These are phyloP conservation scores for Boleophthalmus pectinirostris DNA, from an alignment of 2,113 vertebrate genomes.

Conservation along the genomic window DNA sequence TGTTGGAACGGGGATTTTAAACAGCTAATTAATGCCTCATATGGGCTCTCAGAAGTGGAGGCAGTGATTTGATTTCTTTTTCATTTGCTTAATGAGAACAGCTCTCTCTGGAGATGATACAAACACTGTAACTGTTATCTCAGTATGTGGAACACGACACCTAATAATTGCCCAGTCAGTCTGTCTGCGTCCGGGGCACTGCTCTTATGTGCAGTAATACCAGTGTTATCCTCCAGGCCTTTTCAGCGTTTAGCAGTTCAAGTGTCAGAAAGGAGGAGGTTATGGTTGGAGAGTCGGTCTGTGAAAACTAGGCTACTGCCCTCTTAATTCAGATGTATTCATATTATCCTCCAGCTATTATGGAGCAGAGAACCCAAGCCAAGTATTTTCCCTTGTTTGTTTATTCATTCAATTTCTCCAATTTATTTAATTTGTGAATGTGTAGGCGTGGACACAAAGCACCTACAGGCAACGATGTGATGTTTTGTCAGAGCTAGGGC, in stretches of 20 bases:
- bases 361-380: not conserved
- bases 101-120: constrained; percentile 5
- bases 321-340: not conserved
- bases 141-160: not conserved
- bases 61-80: not conserved
- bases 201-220: constrained; percentile 1
- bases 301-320: not conserved
- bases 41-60: constrained; percentile 2
- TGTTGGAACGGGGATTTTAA: not conserved
- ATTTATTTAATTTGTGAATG: too few species aligned
- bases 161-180: constrained; percentile 3
- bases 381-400: not conserved
- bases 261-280: not conserved
- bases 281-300: not conserved
- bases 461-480: too few species aligned
- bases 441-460: too few species aligned
- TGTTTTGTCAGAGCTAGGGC: too few species aligned
- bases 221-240: not conserved
- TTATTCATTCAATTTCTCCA: too few species aligned
- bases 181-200: not conserved
- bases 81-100: constrained; percentile 8
- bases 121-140: constrained; percentile 14
- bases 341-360: not conserved
- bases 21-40: constrained; percentile 17
- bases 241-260: not conserved